phyloP scores from a whole-genome alignment of 2,113 vertebrate species.

The Phrynosoma platyrhinos region DNA sequence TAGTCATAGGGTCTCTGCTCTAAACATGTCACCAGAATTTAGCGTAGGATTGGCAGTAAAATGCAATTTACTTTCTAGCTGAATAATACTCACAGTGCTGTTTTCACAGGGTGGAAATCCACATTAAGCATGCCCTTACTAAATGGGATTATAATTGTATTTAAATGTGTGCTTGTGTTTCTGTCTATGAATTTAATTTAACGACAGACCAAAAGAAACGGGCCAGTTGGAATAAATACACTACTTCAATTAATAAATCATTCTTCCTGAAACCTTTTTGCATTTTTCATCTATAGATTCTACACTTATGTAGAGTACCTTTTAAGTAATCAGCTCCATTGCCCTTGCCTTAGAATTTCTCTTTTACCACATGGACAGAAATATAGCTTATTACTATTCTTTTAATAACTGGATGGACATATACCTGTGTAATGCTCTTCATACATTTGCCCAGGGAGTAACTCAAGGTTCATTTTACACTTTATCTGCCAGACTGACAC shows the following conservation, averaged over 20 bases:
- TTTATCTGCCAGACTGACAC: slow-evolving; percentile 28
- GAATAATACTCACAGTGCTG: slow-evolving; percentile 60
- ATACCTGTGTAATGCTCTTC: slow-evolving; percentile 66
- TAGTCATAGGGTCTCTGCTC: slow-evolving; percentile 70
- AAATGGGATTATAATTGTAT: slow-evolving; percentile 58
- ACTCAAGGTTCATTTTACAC: slow-evolving; percentile 61
- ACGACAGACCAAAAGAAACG: slow-evolving; percentile 20
- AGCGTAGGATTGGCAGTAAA: slow-evolving; percentile 61
- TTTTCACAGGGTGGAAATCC: slow-evolving; percentile 48
- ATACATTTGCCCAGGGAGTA: slow-evolving; percentile 56
- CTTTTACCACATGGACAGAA: slow-evolving; percentile 44
- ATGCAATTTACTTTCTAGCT: slow-evolving; percentile 63
- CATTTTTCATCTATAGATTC: slow-evolving; percentile 10
- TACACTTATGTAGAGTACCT: slow-evolving; percentile 19
- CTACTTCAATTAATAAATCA: slow-evolving; percentile 35
- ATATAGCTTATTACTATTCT: slow-evolving; percentile 62
- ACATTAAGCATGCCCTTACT: slow-evolving; percentile 49
- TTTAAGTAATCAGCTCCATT: slow-evolving; percentile 15
- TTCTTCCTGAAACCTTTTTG: not conserved
- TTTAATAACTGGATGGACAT: slow-evolving; percentile 67
- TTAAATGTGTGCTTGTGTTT: slow-evolving; percentile 58
- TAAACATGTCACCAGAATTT: slow-evolving; percentile 74
- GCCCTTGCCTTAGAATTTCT: slow-evolving; percentile 20
- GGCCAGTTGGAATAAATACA: not conserved
- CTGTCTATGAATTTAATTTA: slow-evolving; percentile 49